Evolutionary conservation across 1,140 invertebrate species (phyloP).

Genomic region (Carposina sasakii): DNA sequence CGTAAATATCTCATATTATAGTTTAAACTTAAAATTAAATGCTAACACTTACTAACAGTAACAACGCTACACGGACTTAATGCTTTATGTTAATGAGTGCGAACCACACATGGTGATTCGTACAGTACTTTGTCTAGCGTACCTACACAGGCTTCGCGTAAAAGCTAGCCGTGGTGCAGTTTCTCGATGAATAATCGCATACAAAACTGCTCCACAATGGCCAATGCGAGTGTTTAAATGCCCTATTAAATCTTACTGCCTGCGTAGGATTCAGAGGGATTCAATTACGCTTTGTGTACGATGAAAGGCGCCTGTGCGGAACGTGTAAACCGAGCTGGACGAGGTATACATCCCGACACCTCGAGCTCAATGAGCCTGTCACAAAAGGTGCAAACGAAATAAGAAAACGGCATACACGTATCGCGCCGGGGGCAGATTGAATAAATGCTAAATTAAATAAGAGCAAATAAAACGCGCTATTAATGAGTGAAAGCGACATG

Average conservation of each 20-base stretch:
- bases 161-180: constrained; percentile 54
- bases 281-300: constrained; percentile 70
- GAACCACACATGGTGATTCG: constrained; percentile 37
- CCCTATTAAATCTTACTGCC: constrained; percentile 70
- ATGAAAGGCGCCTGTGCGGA: constrained; percentile 66
- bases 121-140: constrained; percentile 45
- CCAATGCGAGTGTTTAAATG: constrained; percentile 71
- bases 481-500: no score
- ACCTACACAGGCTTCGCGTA: constrained; percentile 39
- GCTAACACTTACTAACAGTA: no score
- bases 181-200: constrained; percentile 62
- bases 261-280: constrained; percentile 69
- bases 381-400: constrained; percentile 67
- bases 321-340: constrained; percentile 63
- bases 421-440: constrained; percentile 62
- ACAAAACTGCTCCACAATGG: constrained; percentile 65
- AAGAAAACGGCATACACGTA: constrained; percentile 49
- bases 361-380: constrained; percentile 63
- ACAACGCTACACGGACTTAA: no score
- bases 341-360: constrained; percentile 68
- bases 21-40: no score
- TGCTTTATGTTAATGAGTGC: constrained; percentile 29
- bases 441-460: constrained; percentile 72
- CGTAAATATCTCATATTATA: no score
- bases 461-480: constrained; percentile 66